Conservation (phyloP, 2,797 vertebrate genomes). For the Enteromius argenteus region DNA sequence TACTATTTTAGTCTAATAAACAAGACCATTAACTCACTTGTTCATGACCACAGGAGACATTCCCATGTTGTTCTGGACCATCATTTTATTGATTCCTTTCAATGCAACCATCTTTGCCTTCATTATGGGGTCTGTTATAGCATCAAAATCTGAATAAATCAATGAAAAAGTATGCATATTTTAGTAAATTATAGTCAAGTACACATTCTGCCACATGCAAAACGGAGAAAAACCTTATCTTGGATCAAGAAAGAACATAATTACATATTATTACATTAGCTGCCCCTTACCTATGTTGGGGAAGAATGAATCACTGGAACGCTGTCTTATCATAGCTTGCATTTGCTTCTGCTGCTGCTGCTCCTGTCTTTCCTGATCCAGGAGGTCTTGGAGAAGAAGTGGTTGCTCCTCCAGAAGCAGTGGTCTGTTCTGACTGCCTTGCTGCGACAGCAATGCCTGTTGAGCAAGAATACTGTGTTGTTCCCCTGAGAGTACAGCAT, state of each 20-base stretch:
- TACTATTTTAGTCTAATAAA: neutral
- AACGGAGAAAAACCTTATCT: neutral
- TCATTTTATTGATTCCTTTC: conserved; percentile 99
- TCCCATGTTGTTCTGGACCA: conserved; percentile 98
- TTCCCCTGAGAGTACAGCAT: conserved; percentile 74
- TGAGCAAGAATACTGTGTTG: conserved; percentile 80
- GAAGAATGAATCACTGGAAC: conserved; percentile 93
- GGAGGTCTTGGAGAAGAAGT: conserved; percentile 93
- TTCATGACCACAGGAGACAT: conserved; percentile 93
- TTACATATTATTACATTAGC: neutral
- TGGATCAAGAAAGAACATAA: neutral
- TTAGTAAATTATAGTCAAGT: neutral
- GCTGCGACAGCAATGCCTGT: conserved; percentile 83
- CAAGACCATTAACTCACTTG: conserved; percentile 81
- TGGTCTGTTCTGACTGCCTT: conserved; percentile 84
- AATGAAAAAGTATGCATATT: neutral
- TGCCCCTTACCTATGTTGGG: conserved; percentile 91
- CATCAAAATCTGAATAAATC: conserved; percentile 88
- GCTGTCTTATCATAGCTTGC: conserved; percentile 99
- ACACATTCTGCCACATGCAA: neutral
- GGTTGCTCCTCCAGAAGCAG: conserved; percentile 96
- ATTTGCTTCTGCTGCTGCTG: conserved; percentile 98
- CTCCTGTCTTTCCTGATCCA: conserved; percentile 97
- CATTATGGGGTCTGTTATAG: conserved; percentile 98
- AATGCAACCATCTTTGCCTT: conserved; percentile 99